Conservation (phyloP, 2,888 invertebrate genomes). For the Gastracanthus pulcherrimus region DNA sequence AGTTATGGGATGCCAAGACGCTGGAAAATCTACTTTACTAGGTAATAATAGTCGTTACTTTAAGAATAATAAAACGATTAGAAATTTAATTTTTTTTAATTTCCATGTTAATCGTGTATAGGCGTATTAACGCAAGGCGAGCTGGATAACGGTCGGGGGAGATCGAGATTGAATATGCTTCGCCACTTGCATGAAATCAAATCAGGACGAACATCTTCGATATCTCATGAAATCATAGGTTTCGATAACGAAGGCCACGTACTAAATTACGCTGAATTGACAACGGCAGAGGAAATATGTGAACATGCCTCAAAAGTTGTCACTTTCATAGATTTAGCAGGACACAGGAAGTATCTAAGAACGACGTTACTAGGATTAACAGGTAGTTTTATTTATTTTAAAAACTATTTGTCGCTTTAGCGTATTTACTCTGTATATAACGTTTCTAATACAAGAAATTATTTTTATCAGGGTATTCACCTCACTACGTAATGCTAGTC, state of each 20-base stretch:
- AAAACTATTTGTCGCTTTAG: not conserved
- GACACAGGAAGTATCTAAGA: slow-evolving; percentile 96
- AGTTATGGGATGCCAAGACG: slow-evolving; percentile 96
- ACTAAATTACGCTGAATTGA: slow-evolving; percentile 92
- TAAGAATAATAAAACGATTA: not conserved
- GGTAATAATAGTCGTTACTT: slow-evolving; percentile 61
- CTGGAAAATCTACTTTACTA: slow-evolving; percentile 97
- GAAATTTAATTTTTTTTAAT: not conserved
- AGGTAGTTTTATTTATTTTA: slow-evolving; percentile 72
- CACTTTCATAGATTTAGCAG: slow-evolving; percentile 96
- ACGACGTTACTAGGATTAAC: slow-evolving; percentile 97
- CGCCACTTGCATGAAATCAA: slow-evolving; percentile 96
- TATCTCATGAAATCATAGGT: slow-evolving; percentile 97
- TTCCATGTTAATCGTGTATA: slow-evolving; percentile 51
- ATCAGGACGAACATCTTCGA: slow-evolving; percentile 95
- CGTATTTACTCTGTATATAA: not conserved
- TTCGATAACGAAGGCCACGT: slow-evolving; percentile 92
- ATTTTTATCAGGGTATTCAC: slow-evolving; percentile 85
- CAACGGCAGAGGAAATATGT: slow-evolving; percentile 95
- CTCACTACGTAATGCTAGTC: slow-evolving; percentile 94
- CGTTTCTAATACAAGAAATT: not conserved
- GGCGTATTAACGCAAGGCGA: slow-evolving; percentile 98
- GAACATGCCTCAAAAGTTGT: slow-evolving; percentile 95
- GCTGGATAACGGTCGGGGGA: slow-evolving; percentile 96
- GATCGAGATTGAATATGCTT: slow-evolving; percentile 97